Evolutionary conservation across 2,113 vertebrate species (phyloP).

Genomic region (Stegostoma tigrinum): DNA sequence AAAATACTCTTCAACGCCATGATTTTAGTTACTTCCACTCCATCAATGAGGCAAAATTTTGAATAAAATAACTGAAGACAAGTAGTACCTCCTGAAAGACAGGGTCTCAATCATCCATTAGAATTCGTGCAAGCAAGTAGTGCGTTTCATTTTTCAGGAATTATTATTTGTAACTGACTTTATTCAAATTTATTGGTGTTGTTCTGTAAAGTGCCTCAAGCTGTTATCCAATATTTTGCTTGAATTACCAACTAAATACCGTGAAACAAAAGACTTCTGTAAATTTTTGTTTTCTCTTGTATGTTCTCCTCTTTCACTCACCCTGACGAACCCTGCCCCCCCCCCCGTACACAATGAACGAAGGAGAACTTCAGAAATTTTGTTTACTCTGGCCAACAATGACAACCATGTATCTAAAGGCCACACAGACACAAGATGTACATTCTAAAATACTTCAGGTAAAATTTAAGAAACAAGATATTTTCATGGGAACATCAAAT

Average conservation of each 20-base stretch:
- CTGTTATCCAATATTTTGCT: neutral
- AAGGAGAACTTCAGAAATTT: neutral
- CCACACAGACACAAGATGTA: neutral
- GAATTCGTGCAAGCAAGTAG: neutral
- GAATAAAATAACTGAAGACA: neutral
- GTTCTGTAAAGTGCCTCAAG: neutral
- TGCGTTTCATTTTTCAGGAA: neutral
- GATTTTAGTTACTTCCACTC: neutral
- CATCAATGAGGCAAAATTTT: neutral
- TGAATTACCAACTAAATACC: neutral
- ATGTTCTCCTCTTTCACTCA: neutral
- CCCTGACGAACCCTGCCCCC: neutral
- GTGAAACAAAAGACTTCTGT: neutral
- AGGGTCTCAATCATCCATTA: neutral
- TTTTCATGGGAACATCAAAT: neutral
- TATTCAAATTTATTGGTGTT: too few species aligned
- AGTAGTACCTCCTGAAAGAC: neutral
- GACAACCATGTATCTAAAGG: neutral
- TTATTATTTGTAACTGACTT: neutral
- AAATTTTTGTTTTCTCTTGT: neutral
- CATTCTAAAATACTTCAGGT: neutral
- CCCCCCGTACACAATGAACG: neutral
- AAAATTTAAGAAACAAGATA: neutral
- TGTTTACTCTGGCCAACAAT: neutral
- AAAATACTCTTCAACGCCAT: neutral